Evolutionary conservation across 2,113 vertebrate genomes (phyloP).

Genomic region (Clarias batrachus): DNA sequence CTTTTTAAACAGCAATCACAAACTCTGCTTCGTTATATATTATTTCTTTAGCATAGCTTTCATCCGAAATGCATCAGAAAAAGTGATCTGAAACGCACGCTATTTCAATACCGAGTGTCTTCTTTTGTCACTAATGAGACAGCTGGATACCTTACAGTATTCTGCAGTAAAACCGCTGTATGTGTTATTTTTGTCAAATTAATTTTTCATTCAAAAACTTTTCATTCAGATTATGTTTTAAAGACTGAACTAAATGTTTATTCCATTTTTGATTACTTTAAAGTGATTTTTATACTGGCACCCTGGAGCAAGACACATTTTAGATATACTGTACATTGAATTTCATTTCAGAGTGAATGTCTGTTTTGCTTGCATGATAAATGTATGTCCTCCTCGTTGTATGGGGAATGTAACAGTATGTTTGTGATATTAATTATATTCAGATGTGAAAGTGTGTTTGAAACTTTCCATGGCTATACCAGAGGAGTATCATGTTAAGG

Average conservation of each 20-base stretch:
- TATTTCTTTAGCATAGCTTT: neutral
- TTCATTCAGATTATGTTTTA: neutral
- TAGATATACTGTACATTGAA: constrained; percentile 11
- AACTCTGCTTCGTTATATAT: neutral
- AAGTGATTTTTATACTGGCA: neutral
- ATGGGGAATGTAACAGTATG: constrained; percentile 40
- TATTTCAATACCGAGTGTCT: constrained; percentile 11
- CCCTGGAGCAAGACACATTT: neutral
- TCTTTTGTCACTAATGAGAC: neutral
- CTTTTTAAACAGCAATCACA: neutral
- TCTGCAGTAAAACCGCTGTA: constrained; percentile 14
- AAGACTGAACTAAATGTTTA: neutral
- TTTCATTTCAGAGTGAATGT: constrained; percentile 40
- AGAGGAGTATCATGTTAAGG: constrained; percentile 58
- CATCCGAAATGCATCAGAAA: neutral
- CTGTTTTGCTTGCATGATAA: constrained; percentile 49
- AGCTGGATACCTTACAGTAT: neutral
- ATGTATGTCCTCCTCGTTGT: constrained; percentile 48
- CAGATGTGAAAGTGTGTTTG: constrained; percentile 59
- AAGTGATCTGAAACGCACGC: neutral
- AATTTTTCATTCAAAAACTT: neutral
- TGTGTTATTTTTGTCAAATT: neutral
- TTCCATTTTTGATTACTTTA: neutral
- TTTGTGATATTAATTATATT: constrained; percentile 50
- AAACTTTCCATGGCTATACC: constrained; percentile 56